Percentiles rank a stretch among this genome's conserved stretches.
phyloP scores from a whole-genome alignment of 1,140 invertebrate species.

The Steinernema feltiae region DNA sequence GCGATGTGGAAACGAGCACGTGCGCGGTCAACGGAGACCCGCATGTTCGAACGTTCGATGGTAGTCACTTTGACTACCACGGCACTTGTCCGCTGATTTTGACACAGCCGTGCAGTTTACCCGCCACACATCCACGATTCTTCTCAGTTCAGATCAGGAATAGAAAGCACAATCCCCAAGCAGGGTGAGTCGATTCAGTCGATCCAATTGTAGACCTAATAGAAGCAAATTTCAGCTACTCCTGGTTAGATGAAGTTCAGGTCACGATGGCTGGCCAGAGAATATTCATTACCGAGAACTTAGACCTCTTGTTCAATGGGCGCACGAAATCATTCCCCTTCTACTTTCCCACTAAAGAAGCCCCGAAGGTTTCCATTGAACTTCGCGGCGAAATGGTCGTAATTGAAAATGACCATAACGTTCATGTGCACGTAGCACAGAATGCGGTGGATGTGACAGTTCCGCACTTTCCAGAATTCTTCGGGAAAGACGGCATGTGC shows the following conservation, averaged over 20 bases:
- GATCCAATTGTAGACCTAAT: not conserved
- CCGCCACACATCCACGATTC: not conserved
- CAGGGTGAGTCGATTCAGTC: not conserved
- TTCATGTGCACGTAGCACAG: not conserved
- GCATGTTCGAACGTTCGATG: conserved; percentile 71
- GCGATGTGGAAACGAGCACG: conserved; percentile 57
- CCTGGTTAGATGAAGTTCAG: not conserved
- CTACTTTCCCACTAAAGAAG: not conserved
- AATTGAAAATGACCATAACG: not conserved
- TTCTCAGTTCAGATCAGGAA: not conserved
- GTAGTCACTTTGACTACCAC: conserved; percentile 67
- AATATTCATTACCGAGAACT: not conserved
- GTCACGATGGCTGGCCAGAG: not conserved
- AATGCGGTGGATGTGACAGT: not conserved
- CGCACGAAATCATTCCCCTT: not conserved
- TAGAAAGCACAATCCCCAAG: not conserved
- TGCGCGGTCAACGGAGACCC: conserved; percentile 70
- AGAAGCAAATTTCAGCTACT: not conserved
- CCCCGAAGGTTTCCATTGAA: not conserved
- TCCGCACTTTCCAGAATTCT: not conserved
- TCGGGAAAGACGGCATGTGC: not conserved
- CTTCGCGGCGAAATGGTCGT: not conserved
- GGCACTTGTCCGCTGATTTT: conserved; percentile 75
- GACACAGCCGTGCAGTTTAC: not conserved
- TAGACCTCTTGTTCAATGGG: not conserved